These are phyloP conservation scores for Regulus satrapa DNA, from an alignment of 2,113 vertebrate genomes.

Conservation along the genomic window DNA sequence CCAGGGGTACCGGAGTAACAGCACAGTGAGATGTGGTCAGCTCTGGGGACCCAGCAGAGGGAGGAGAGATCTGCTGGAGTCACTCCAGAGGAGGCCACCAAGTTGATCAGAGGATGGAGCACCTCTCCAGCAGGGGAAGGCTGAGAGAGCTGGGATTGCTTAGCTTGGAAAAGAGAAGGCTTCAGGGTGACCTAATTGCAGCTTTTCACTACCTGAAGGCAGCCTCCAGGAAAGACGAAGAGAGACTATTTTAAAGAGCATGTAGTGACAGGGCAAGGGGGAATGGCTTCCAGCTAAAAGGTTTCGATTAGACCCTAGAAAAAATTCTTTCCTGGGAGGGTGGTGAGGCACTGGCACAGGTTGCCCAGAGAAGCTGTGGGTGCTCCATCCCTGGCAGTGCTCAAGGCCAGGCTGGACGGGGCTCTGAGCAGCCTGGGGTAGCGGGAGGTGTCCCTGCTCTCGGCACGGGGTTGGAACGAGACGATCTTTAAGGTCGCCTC, in stretches of 20 bases:
- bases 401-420: neutral
- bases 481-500: neutral
- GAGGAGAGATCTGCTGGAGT: neutral
- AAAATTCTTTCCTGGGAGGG: neutral
- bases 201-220: neutral
- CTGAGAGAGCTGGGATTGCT: neutral
- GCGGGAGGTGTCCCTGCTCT: neutral
- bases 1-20: fast-evolving
- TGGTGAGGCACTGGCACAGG: too few relatives aligned
- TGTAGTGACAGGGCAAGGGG: neutral
- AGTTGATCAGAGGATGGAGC: neutral
- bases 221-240: neutral
- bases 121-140: neutral
- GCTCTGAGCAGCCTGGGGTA: neutral
- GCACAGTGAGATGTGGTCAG: neutral
- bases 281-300: neutral
- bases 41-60: neutral
- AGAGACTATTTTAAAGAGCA: neutral
- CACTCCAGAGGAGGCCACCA: neutral
- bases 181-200: neutral
- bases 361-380: fast-evolving
- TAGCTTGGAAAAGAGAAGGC: neutral
- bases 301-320: neutral
- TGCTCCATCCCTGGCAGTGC: neutral
- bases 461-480: fast-evolving